Evolutionary conservation across 1,140 invertebrate species (phyloP).

Genomic region (Meloidogyne exigua): DNA sequence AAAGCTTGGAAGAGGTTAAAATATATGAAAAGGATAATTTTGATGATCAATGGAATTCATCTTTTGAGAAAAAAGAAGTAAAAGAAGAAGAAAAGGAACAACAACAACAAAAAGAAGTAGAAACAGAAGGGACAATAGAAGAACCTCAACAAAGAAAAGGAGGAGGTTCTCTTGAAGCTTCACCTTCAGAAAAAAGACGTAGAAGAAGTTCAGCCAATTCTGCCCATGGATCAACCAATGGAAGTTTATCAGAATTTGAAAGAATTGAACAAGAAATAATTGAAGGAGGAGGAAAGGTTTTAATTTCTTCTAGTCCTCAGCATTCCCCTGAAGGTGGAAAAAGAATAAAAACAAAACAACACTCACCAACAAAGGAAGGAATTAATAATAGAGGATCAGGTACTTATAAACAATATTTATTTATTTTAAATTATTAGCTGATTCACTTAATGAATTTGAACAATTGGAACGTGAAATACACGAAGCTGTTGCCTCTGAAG

Average conservation of each 20-base stretch:
- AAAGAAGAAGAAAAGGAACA: not conserved
- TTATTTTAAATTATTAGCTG: conserved; percentile 1
- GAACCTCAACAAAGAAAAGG: conserved; percentile 16
- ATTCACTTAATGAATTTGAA: conserved; percentile 57
- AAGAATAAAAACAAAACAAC: conserved; percentile 14
- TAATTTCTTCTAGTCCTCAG: not conserved
- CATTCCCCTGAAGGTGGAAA: not conserved
- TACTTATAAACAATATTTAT: not conserved
- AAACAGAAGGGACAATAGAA: not conserved
- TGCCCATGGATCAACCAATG: conserved; percentile 19
- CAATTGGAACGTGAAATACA: conserved; percentile 51
- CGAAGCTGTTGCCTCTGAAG: conserved; percentile 24
- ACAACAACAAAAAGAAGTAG: conserved; percentile 2
- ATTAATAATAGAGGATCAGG: not conserved
- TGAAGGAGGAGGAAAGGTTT: not conserved
- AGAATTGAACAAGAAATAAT: conserved; percentile 23
- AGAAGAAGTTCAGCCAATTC: not conserved
- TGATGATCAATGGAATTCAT: not conserved
- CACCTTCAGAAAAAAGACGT: conserved; percentile 14
- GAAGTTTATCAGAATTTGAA: conserved; percentile 30
- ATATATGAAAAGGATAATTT: not conserved
- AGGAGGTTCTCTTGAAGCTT: conserved; percentile 15
- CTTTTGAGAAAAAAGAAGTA: not conserved
- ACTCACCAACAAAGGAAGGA: not conserved
- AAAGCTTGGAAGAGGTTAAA: not conserved